Conservation (phyloP, 37 sponge, comb jelly and placozoan genomes). For the Ianthella basta region DNA sequence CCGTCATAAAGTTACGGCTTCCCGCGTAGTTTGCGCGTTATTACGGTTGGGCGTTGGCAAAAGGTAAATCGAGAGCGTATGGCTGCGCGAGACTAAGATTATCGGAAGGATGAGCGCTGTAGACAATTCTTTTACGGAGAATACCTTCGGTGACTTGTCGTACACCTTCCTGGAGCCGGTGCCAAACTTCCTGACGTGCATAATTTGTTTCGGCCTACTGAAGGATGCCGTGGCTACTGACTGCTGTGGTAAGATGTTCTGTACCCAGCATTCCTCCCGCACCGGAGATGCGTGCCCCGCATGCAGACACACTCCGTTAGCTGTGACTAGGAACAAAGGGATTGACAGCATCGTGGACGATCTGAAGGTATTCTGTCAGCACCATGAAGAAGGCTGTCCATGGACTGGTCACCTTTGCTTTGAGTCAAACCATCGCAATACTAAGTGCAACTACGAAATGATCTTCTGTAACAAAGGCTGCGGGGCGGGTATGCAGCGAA, state of each 20-base stretch:
- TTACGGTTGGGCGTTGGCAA: no score
- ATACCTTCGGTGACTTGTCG: neutral
- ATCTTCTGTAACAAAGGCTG: neutral
- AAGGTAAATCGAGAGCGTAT: no score
- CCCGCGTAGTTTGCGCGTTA: no score
- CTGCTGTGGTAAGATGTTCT: conserved; percentile 19
- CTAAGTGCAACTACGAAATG: neutral
- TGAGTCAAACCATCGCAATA: neutral
- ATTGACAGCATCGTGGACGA: conserved; percentile 10
- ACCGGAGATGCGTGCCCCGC: neutral
- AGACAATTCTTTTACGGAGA: no score
- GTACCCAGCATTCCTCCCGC: neutral
- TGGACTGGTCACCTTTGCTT: conserved; percentile 18
- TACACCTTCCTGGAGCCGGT: conserved; percentile 1
- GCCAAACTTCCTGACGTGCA: conserved; percentile 9
- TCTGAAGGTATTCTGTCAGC: conserved; percentile 1
- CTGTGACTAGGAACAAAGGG: conserved; percentile 6
- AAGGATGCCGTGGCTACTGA: conserved; percentile 16
- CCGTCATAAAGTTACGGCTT: no score
- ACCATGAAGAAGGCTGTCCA: neutral
- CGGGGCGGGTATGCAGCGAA: neutral
- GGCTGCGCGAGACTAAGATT: no score
- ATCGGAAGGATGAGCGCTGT: no score
- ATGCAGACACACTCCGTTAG: neutral
- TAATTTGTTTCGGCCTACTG: neutral